phyloP scores from a whole-genome alignment of 64 coral and sea anemone genomes.

The Orbicella faveolata region DNA sequence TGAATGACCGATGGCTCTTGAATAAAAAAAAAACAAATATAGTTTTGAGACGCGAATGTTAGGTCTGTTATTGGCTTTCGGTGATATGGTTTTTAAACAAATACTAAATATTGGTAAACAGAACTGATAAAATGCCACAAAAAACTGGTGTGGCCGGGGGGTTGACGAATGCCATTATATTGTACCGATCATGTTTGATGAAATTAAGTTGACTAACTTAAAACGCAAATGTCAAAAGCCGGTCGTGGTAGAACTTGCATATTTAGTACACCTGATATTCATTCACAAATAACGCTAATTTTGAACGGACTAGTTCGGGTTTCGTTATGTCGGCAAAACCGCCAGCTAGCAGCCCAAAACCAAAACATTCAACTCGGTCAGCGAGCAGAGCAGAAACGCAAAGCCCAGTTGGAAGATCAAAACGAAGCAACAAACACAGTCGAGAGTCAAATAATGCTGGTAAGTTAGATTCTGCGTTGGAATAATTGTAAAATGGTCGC shows the following conservation, averaged over 20 bases:
- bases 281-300: background rate
- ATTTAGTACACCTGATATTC: background rate
- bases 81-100: background rate
- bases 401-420: background rate
- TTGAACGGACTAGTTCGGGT: background rate
- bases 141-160: background rate
- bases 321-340: slow-evolving; percentile 8
- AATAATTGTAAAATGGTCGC: background rate
- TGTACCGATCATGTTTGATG: background rate
- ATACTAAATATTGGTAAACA: background rate
- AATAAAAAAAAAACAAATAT: background rate
- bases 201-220: slow-evolving; percentile 11
- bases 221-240: background rate
- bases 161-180: background rate
- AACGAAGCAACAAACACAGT: background rate
- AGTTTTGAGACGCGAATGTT: background rate
- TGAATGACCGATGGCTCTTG: background rate
- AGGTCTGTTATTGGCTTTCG: background rate
- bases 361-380: background rate
- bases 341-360: background rate
- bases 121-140: background rate
- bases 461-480: background rate
- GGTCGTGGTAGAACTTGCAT: background rate
- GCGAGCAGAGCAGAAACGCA: background rate
- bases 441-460: background rate